phyloP scores from a whole-genome alignment of 1,140 invertebrate genomes.

The Steinernema feltiae region DNA sequence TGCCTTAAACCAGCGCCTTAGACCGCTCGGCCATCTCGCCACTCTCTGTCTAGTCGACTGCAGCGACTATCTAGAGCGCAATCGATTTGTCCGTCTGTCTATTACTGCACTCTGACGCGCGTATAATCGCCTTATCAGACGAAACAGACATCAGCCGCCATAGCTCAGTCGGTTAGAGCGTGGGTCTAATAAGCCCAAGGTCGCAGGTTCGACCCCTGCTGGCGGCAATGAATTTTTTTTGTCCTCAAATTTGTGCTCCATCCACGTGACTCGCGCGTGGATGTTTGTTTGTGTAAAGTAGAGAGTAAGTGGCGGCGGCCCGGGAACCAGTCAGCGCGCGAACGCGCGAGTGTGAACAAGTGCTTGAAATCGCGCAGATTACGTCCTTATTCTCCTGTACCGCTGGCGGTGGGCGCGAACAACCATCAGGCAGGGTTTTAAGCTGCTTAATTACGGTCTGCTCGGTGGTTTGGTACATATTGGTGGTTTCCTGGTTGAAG shows the following conservation, averaged over 20 bases:
- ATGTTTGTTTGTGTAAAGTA: neutral
- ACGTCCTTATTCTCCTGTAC: neutral
- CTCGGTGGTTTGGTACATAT: too few relatives aligned
- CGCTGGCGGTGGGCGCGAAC: neutral
- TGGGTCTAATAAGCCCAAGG: constrained; percentile 59
- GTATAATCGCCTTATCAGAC: too few relatives aligned
- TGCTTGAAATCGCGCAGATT: neutral
- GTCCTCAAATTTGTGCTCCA: too few relatives aligned
- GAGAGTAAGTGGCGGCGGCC: neutral
- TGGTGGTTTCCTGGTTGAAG: too few relatives aligned
- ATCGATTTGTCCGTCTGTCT: too few relatives aligned
- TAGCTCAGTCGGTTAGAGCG: constrained; percentile 59
- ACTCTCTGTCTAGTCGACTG: too few relatives aligned
- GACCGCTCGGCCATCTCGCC: too few relatives aligned
- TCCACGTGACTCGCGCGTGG: neutral
- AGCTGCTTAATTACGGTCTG: too few relatives aligned
- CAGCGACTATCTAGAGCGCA: too few relatives aligned
- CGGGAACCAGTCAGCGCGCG: neutral
- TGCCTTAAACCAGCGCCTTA: constrained; percentile 97
- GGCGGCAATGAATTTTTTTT: too few relatives aligned
- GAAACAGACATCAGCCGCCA: too few relatives aligned
- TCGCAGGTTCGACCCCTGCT: constrained; percentile 58
- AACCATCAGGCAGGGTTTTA: neutral
- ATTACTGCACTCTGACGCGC: too few relatives aligned
- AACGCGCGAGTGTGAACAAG: neutral